phyloP scores from a whole-genome alignment of 1,140 invertebrate species.

The Drosophila asahinai region DNA sequence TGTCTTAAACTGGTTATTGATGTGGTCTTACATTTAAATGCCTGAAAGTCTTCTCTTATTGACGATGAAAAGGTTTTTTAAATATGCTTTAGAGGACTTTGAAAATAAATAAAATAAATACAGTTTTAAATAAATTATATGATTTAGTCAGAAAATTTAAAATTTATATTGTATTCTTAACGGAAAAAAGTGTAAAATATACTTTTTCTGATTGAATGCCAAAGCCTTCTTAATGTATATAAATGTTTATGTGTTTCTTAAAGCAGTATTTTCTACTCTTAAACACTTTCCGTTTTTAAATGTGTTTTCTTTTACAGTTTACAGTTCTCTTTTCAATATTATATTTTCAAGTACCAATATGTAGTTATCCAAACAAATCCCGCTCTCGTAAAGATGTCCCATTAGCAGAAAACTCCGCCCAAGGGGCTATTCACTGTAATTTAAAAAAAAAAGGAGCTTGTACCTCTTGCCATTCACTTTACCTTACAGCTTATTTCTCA shows the following conservation, averaged over 20 bases:
- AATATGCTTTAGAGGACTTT: not conserved
- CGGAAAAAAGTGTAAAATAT: not conserved
- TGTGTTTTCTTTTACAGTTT: not conserved
- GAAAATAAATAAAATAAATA: not conserved
- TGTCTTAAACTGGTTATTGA: conserved; percentile 34
- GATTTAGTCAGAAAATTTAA: not conserved
- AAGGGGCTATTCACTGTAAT: conserved; percentile 28
- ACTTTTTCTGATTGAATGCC: not conserved
- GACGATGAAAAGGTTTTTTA: not conserved
- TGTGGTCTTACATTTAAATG: conserved; percentile 2
- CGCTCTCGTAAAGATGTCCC: not conserved
- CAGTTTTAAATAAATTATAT: not conserved
- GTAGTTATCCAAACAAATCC: conserved; percentile 12
- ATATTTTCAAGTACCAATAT: not conserved
- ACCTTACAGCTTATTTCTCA: conserved; percentile 25
- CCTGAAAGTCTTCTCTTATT: not conserved
- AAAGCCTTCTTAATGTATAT: not conserved
- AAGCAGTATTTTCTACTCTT: not conserved
- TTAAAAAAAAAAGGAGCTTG: conserved; percentile 19
- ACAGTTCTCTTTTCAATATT: not conserved
- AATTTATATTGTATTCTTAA: not conserved
- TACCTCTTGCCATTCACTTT: conserved; percentile 28
- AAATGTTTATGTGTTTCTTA: not conserved
- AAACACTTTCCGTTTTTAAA: not conserved
- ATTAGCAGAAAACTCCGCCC: not conserved